phyloP scores from a whole-genome alignment of 35 echinoderm and acorn worm species.

The Lytechinus pictus region DNA sequence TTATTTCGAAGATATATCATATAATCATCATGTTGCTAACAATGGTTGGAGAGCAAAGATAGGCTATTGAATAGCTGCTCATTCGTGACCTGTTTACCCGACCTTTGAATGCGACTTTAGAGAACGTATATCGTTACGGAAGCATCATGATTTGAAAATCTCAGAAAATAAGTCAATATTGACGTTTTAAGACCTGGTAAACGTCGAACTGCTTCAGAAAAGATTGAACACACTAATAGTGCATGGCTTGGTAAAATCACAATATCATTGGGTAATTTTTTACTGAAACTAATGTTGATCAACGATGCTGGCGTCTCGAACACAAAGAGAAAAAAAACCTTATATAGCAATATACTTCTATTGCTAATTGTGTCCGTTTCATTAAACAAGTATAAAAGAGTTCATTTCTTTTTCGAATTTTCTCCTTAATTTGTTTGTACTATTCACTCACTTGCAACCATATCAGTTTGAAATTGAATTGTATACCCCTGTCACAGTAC shows the following conservation, averaged over 20 bases:
- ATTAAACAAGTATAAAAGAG: too few relatives aligned
- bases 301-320: background rate
- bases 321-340: background rate
- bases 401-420: too few relatives aligned
- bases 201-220: background rate
- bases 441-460: too few relatives aligned
- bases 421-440: too few relatives aligned
- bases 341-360: too few relatives aligned
- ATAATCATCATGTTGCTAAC: background rate
- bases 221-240: background rate
- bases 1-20: background rate
- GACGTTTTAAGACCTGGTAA: background rate
- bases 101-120: background rate
- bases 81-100: background rate
- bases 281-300: too few relatives aligned
- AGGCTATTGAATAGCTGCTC: background rate
- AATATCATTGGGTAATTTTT: too few relatives aligned
- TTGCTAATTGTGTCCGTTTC: too few relatives aligned
- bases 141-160: background rate
- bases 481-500: too few relatives aligned
- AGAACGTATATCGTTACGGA: background rate
- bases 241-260: background rate
- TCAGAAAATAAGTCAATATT: constrained; percentile 1
- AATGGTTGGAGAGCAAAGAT: background rate
- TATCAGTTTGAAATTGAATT: too few relatives aligned